phyloP scores from a whole-genome alignment of 64 coral and sea anemone genomes.

The Porites australiensis region DNA sequence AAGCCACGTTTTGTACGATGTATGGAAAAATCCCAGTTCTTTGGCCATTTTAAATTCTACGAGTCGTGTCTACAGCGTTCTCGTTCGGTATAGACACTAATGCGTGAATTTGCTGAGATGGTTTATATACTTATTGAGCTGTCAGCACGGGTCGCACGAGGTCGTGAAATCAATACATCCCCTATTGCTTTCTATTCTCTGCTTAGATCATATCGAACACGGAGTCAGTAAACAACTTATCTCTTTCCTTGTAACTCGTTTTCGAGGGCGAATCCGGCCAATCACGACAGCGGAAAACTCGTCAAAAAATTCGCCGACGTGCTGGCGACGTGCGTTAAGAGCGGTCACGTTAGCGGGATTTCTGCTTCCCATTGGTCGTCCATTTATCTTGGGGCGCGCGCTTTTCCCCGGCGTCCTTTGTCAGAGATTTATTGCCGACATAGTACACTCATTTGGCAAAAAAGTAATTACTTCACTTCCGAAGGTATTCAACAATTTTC shows the following conservation, averaged over 20 bases:
- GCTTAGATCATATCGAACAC: slow-evolving; percentile 30
- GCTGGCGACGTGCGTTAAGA: not conserved
- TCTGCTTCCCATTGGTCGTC: too few relatives aligned
- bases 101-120: slow-evolving; percentile 2
- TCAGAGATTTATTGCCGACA: too few relatives aligned
- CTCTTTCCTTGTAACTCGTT: not conserved
- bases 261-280: not conserved
- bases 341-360: not conserved
- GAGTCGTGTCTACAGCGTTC: not conserved
- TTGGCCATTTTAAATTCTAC: not conserved
- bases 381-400: too few relatives aligned
- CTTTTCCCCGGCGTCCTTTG: too few relatives aligned
- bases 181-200: slow-evolving; percentile 28
- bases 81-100: not conserved
- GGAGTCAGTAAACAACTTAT: slow-evolving; percentile 25
- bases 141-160: slow-evolving; percentile 16
- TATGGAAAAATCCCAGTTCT: not conserved
- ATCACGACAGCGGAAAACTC: not conserved
- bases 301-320: slow-evolving; percentile 9
- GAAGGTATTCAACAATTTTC: too few relatives aligned
- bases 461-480: too few relatives aligned
- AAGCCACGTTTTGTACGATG: slow-evolving; percentile 21
- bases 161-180: slow-evolving; percentile 37
- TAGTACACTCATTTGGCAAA: too few relatives aligned
- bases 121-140: slow-evolving; percentile 25